Evolutionary conservation across 1,140 invertebrate genomes (phyloP).

Genomic region (Drosophila yakuba): DNA sequence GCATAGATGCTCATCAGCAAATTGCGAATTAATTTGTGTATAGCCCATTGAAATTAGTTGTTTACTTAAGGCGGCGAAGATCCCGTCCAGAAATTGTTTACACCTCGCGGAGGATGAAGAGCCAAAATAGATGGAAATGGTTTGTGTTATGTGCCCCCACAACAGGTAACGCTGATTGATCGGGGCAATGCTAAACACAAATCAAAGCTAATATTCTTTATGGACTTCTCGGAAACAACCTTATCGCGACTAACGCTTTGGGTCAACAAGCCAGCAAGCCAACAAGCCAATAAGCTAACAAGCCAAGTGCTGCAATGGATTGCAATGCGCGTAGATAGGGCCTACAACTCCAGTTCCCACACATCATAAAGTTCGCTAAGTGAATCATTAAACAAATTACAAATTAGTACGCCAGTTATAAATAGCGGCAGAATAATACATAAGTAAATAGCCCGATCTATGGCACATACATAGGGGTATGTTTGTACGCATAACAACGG

Average conservation of each 20-base stretch:
- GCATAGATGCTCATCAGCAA: conserved; percentile 22
- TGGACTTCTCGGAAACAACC: conserved; percentile 48
- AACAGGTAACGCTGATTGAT: conserved; percentile 54
- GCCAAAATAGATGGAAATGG: conserved; percentile 47
- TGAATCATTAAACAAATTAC: conserved; percentile 69
- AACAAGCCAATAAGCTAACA: too few relatives aligned
- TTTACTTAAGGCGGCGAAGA: conserved; percentile 30
- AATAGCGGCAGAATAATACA: conserved; percentile 56
- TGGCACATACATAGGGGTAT: conserved; percentile 12
- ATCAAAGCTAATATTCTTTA: conserved; percentile 41
- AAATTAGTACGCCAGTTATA: conserved; percentile 66
- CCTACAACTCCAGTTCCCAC: conserved; percentile 42
- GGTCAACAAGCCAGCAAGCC: conserved; percentile 17
- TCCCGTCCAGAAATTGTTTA: conserved; percentile 41
- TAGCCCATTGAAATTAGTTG: conserved; percentile 33
- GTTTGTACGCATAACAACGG: conserved; percentile 27
- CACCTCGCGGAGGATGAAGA: conserved; percentile 26
- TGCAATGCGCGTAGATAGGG: not conserved
- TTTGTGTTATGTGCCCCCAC: conserved; percentile 32
- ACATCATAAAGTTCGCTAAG: conserved; percentile 54
- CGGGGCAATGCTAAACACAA: conserved; percentile 35
- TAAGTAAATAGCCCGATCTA: conserved; percentile 44
- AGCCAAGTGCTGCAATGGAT: not conserved
- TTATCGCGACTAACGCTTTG: conserved; percentile 39
- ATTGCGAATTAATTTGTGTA: conserved; percentile 48